Evolutionary conservation across 2,113 vertebrate genomes (phyloP).

Genomic region (Sturnira hondurensis): DNA sequence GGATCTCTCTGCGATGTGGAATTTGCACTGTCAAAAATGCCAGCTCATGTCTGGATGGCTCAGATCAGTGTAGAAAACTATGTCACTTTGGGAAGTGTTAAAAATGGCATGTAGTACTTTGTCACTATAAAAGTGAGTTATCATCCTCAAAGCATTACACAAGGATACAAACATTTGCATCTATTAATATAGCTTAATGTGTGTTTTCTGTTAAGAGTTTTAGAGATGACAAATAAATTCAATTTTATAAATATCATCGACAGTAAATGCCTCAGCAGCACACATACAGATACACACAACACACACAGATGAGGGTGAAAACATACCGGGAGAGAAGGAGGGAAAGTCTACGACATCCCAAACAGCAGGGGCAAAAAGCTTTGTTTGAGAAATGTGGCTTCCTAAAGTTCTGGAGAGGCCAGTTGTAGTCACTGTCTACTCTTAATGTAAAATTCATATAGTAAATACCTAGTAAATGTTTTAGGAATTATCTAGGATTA

Average conservation of each 20-base stretch:
- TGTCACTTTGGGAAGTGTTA: background rate
- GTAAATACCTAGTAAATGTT: background rate
- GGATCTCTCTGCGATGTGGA: background rate
- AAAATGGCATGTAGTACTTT: background rate
- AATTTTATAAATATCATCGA: background rate
- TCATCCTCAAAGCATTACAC: background rate
- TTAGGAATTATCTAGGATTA: background rate
- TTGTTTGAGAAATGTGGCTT: background rate
- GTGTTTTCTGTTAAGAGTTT: background rate
- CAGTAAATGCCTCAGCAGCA: background rate
- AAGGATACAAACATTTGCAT: conserved; percentile 28
- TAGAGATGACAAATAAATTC: background rate
- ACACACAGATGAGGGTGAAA: background rate
- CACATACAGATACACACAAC: background rate
- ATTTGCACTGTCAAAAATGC: background rate
- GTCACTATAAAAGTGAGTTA: conserved; percentile 28
- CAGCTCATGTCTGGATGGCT: background rate
- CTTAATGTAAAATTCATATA: background rate
- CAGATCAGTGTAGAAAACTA: background rate
- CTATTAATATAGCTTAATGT: conserved; percentile 36
- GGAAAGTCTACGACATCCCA: background rate
- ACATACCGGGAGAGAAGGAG: background rate
- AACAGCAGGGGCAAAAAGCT: background rate
- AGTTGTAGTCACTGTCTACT: background rate
- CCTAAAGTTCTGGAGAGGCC: background rate